phyloP scores from a whole-genome alignment of 2,888 invertebrate species.

The Watsonalla binaria region DNA sequence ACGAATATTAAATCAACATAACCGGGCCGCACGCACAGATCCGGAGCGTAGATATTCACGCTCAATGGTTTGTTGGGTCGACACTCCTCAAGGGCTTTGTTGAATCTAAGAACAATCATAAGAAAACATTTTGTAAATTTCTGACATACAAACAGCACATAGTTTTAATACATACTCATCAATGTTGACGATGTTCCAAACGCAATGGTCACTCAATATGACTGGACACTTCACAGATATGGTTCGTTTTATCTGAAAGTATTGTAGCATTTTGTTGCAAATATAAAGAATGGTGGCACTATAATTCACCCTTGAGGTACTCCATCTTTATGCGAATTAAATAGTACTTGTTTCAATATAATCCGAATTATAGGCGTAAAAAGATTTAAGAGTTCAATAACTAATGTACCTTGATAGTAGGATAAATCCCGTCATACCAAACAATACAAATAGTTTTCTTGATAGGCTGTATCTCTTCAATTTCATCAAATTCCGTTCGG shows the following conservation, averaged over 20 bases:
- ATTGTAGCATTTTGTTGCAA: not conserved
- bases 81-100: slow-evolving; percentile 53
- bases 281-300: not conserved
- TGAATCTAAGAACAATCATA: slow-evolving; percentile 41
- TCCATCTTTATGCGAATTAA: not conserved
- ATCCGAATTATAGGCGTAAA: too few relatives aligned
- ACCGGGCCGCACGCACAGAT: slow-evolving; percentile 48
- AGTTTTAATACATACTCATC: slow-evolving; percentile 48
- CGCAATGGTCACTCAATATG: slow-evolving; percentile 65
- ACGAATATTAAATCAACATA: slow-evolving; percentile 57
- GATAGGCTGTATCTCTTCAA: slow-evolving; percentile 60
- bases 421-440: slow-evolving; percentile 72
- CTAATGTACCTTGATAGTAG: slow-evolving; percentile 53
- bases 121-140: not conserved
- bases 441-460: slow-evolving; percentile 54
- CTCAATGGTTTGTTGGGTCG: slow-evolving; percentile 51
- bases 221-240: slow-evolving; percentile 61
- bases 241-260: slow-evolving; percentile 61
- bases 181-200: slow-evolving; percentile 68
- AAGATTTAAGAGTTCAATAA: too few relatives aligned
- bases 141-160: not conserved
- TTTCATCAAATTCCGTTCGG: slow-evolving; percentile 54
- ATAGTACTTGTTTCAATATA: too few relatives aligned
- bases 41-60: slow-evolving; percentile 59
- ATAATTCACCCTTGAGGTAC: not conserved